phyloP scores from a whole-genome alignment of 2,797 vertebrate genomes.

The Galaxias olidus region DNA sequence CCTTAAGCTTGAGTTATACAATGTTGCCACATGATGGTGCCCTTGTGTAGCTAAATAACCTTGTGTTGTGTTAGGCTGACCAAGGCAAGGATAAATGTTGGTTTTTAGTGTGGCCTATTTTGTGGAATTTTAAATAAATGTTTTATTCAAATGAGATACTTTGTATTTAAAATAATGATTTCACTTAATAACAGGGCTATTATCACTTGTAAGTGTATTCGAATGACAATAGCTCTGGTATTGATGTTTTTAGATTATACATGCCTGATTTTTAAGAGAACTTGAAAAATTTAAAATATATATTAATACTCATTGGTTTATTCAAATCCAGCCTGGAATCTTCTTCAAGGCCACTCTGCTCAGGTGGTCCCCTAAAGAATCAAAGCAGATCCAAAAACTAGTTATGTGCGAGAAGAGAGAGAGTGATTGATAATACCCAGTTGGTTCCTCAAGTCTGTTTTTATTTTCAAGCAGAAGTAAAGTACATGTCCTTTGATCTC shows the following conservation, averaged over 20 bases:
- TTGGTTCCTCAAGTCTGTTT: constrained; percentile 34
- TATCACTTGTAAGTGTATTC: no score
- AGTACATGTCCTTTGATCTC: constrained; percentile 32
- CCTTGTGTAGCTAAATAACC: constrained; percentile 37
- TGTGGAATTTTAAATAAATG: no score
- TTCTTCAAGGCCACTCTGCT: neutral
- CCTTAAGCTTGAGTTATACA: constrained; percentile 16
- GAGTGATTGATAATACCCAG: constrained; percentile 39
- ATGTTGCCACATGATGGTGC: constrained; percentile 64
- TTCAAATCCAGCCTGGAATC: neutral
- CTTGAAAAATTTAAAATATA: no score
- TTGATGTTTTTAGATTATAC: no score
- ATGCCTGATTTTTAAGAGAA: no score
- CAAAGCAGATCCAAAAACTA: neutral
- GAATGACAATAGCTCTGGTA: no score
- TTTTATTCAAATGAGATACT: no score
- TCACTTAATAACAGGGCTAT: no score
- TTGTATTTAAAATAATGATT: no score
- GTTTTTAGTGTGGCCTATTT: no score
- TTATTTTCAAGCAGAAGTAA: constrained; percentile 36
- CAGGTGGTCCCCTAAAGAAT: neutral
- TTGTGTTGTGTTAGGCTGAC: neutral
- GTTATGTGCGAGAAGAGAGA: neutral
- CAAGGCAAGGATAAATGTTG: no score
- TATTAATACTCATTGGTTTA: no score